Evolutionary conservation across 2,888 invertebrate genomes (phyloP).

Genomic region (Chymomyza caudatula): DNA sequence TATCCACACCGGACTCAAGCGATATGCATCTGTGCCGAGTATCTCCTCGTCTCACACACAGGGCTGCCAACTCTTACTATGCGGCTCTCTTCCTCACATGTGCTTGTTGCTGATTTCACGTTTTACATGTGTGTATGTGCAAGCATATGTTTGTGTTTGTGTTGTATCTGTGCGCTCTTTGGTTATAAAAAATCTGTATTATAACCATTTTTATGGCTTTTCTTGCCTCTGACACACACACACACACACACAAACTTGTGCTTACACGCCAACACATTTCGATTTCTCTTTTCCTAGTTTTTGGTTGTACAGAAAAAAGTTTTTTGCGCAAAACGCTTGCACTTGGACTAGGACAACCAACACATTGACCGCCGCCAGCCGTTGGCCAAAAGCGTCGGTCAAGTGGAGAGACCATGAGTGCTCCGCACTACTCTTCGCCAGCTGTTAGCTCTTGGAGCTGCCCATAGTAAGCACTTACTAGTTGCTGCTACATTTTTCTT

Average conservation of each 20-base stretch:
- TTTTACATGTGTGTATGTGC: background rate
- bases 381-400: conserved; percentile 52
- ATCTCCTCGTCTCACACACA: background rate
- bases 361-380: conserved; percentile 17
- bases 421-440: conserved; percentile 7
- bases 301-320: background rate
- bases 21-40: conserved; percentile 44
- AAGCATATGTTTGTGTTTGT: conserved; percentile 1
- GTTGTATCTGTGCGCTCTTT: background rate
- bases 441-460: background rate
- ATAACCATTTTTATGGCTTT: conserved; percentile 42
- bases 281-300: background rate
- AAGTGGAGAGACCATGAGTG: conserved; percentile 35
- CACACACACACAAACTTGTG: too few relatives aligned
- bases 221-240: background rate
- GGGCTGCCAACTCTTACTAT: background rate
- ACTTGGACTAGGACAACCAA: conserved; percentile 30
- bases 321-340: conserved; percentile 40
- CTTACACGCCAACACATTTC: background rate
- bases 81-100: background rate
- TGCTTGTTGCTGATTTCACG: conserved; percentile 11
- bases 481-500: conserved; percentile 4
- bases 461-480: background rate
- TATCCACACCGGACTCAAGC: conserved; percentile 27
- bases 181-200: conserved; percentile 32